A percentile compares a stretch with the other conserved stretches of the same genome.
phyloP scores from a whole-genome alignment of 2,113 vertebrate species.

The Peromyscus polionotus region DNA sequence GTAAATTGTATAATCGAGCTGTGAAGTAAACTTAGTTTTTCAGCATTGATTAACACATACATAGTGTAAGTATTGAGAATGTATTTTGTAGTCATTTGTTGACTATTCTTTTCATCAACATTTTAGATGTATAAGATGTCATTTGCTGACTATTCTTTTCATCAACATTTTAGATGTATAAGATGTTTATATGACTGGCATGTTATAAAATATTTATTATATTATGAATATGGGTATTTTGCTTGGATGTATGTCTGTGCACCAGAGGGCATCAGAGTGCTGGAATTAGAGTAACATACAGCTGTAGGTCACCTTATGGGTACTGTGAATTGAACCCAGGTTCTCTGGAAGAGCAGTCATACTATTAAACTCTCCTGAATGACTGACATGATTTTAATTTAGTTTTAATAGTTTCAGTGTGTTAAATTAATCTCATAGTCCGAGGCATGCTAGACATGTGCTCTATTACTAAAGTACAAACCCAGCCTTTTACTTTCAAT shows the following conservation, averaged over 20 bases:
- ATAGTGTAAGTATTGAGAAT: background rate
- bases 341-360: background rate
- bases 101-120: background rate
- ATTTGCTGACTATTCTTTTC: background rate
- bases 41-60: background rate
- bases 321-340: background rate
- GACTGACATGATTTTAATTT: background rate
- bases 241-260: background rate
- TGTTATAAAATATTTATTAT: background rate
- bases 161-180: background rate
- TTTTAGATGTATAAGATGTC: background rate
- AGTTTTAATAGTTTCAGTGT: background rate
- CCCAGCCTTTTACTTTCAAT: background rate
- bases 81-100: background rate
- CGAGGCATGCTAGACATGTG: too few species aligned
- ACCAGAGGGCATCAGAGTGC: background rate
- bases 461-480: background rate
- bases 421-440: background rate
- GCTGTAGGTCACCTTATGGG: background rate
- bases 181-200: background rate
- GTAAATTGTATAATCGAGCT: background rate
- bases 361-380: background rate
- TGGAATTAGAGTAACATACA: background rate
- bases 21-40: background rate
- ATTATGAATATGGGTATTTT: background rate